A percentile compares a stretch with the other conserved stretches of the same genome.
phyloP scores from a whole-genome alignment of 2,797 vertebrate species.

The Lepus oiostolus region DNA sequence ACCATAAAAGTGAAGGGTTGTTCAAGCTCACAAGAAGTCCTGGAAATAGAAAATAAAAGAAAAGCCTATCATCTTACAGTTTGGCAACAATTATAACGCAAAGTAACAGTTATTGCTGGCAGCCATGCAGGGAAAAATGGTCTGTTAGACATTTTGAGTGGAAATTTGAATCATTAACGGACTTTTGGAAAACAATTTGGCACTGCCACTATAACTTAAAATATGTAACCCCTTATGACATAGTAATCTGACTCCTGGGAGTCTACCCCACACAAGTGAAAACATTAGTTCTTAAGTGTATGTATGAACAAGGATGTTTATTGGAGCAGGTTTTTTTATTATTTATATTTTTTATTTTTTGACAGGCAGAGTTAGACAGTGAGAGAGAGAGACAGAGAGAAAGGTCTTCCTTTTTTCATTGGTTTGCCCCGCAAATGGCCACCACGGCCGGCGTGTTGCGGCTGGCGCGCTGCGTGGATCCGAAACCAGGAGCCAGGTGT shows the following conservation, averaged over 20 bases:
- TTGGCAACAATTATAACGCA: conserved; percentile 39
- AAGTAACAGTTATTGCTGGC: conserved; percentile 39
- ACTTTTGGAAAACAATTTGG: conserved; percentile 63
- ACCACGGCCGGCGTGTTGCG: too few relatives aligned
- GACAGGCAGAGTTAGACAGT: too few relatives aligned
- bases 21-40: conserved; percentile 44
- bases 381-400: too few relatives aligned
- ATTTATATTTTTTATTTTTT: neutral
- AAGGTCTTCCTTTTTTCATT: too few relatives aligned
- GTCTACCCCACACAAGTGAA: neutral
- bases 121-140: neutral
- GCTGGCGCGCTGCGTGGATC: too few relatives aligned
- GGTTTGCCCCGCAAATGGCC: too few relatives aligned
- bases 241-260: neutral
- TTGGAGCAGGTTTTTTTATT: neutral
- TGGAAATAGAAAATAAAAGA: conserved; percentile 58
- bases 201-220: conserved; percentile 35
- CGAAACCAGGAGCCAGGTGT: too few relatives aligned
- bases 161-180: conserved; percentile 46
- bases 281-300: neutral
- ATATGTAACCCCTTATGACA: neutral
- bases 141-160: conserved; percentile 37
- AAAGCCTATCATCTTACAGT: neutral
- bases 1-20: conserved; percentile 19
- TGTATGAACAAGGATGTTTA: neutral